phyloP scores from a whole-genome alignment of 1,140 invertebrate genomes.

The Bombyx mori region ASM3026992v2 NC_085117.1:14458501-14459000 shows the following conservation, averaged over 20 bases:
- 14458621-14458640: constrained; percentile 43
- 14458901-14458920: constrained; percentile 70
- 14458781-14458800: constrained; percentile 46
- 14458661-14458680: constrained; percentile 21
- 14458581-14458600: constrained; percentile 69
- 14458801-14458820: constrained; percentile 57
- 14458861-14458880: constrained; percentile 37
- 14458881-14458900: constrained; percentile 69
- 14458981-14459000: constrained; percentile 58
- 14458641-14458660: constrained; percentile 28
- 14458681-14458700: constrained; percentile 53
- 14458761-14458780: constrained; percentile 66
- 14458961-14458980: constrained; percentile 67
- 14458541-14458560: constrained; percentile 36
- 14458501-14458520: constrained; percentile 62
- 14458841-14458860: constrained; percentile 22
- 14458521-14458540: no score
- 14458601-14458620: constrained; percentile 55
- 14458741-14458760: constrained; percentile 59
- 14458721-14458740: constrained; percentile 64
- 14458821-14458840: constrained; percentile 46
- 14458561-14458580: constrained; percentile 58
- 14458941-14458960: constrained; percentile 72
- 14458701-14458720: constrained; percentile 63
- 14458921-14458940: constrained; percentile 68